These are phyloP conservation scores for Oegoconia quadripuncta DNA, from an alignment of 2,888 invertebrate species.

Conservation along the genomic window DNA sequence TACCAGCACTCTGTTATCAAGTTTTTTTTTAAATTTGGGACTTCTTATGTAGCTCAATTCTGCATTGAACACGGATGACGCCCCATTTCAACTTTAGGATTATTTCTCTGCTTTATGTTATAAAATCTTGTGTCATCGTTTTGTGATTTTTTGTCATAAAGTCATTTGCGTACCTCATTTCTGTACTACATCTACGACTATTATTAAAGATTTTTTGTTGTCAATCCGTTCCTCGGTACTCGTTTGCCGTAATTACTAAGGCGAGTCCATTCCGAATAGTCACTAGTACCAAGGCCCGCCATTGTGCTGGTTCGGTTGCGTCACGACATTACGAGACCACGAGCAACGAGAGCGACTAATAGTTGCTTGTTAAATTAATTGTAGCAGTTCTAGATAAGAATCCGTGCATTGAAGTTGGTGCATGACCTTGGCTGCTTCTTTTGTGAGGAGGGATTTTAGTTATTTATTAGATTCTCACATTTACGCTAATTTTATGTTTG, in stretches of 20 bases:
- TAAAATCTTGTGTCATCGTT: too few relatives aligned
- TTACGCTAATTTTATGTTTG: too few relatives aligned
- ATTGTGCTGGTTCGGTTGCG: slow-evolving; percentile 51
- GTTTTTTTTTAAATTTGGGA: too few relatives aligned
- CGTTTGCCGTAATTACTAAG: slow-evolving; percentile 45
- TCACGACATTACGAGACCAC: slow-evolving; percentile 43
- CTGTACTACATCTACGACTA: slow-evolving; percentile 27
- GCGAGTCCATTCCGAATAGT: slow-evolving; percentile 39
- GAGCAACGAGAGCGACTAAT: slow-evolving; percentile 46
- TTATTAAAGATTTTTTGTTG: slow-evolving; percentile 46
- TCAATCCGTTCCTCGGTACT: slow-evolving; percentile 39
- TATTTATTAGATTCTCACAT: too few relatives aligned
- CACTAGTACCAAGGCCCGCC: slow-evolving; percentile 49
- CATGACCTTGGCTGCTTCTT: slow-evolving; percentile 2
- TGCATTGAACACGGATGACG: slow-evolving; percentile 13
- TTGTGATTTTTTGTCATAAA: slow-evolving; percentile 25
- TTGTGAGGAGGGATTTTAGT: not conserved
- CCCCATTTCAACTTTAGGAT: too few relatives aligned
- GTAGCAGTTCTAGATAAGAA: slow-evolving; percentile 16
- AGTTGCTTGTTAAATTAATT: slow-evolving; percentile 41
- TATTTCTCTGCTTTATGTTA: too few relatives aligned
- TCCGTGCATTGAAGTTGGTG: slow-evolving; percentile 14
- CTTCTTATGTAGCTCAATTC: too few relatives aligned
- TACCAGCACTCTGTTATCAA: too few relatives aligned
- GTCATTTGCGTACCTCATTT: slow-evolving; percentile 15